Percentiles rank a stretch among this genome's conserved stretches.
phyloP scores from a whole-genome alignment of 2,113 vertebrate genomes.

The Stomatorhinus ivindoensis region DNA sequence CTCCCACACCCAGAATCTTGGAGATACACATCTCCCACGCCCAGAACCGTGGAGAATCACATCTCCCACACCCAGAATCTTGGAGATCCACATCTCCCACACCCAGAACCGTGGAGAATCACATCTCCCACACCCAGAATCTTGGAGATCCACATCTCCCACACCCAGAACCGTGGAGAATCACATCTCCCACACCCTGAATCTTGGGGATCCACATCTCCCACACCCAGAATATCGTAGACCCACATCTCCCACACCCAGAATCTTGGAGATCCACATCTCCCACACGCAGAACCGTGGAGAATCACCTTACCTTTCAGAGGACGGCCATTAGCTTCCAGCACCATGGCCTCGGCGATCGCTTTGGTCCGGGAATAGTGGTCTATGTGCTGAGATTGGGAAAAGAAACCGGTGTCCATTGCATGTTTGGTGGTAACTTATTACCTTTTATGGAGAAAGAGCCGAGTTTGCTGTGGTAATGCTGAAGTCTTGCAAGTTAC shows the following conservation, averaged over 20 bases:
- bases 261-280: neutral
- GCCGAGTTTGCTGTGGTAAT: neutral
- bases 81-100: too few species aligned
- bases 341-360: conserved; percentile 80
- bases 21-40: neutral
- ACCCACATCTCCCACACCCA: too few species aligned
- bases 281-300: neutral
- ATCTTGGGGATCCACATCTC: too few species aligned
- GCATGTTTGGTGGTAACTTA: neutral
- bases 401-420: neutral
- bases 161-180: too few species aligned
- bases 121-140: too few species aligned
- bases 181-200: too few species aligned
- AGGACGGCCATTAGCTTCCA: conserved; percentile 67
- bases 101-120: too few species aligned
- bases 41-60: neutral
- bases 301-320: conserved; percentile 63
- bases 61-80: too few species aligned
- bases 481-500: neutral
- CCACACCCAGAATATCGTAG: too few species aligned
- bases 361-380: conserved; percentile 93
- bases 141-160: too few species aligned
- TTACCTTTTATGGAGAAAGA: neutral
- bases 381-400: conserved; percentile 70
- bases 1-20: neutral